These are phyloP conservation scores for Micrastur ruficollis DNA, from an alignment of 2,797 vertebrate species.

Conservation along the genomic window DNA sequence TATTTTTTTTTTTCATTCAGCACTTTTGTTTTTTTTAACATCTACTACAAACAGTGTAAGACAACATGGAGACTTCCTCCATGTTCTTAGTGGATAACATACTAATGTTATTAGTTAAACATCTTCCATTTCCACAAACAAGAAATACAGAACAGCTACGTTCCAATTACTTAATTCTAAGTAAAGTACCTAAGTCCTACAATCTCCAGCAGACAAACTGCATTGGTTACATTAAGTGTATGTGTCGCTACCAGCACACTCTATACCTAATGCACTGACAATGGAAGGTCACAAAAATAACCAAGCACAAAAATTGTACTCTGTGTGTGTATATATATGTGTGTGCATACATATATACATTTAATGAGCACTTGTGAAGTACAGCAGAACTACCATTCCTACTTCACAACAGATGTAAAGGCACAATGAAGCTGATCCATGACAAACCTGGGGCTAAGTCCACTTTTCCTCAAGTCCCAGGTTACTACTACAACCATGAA, in stretches of 20 bases:
- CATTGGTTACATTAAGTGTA: not conserved
- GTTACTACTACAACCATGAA: not conserved
- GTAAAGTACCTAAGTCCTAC: not conserved
- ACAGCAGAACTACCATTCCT: not conserved
- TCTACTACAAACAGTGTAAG: not conserved
- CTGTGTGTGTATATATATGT: fast-evolving
- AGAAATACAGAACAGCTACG: conserved; percentile 50
- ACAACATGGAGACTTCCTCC: not conserved
- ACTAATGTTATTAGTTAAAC: conserved; percentile 53
- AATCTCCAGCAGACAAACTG: not conserved
- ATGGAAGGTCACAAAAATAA: not conserved
- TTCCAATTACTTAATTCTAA: conserved; percentile 52
- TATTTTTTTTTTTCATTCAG: not conserved
- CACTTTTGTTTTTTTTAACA: not conserved
- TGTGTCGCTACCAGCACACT: not conserved
- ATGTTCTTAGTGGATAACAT: conserved; percentile 48
- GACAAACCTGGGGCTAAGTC: not conserved
- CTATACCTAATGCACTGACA: not conserved
- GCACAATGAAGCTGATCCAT: not conserved
- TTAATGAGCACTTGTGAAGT: not conserved
- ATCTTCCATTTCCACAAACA: conserved; percentile 63
- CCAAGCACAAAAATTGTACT: fast-evolving
- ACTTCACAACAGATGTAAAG: not conserved
- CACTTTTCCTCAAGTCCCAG: not conserved
- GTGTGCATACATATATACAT: fast-evolving